These are phyloP conservation scores for Peribatodes rhomboidaria DNA, from an alignment of 2,888 invertebrate species.

Conservation along the genomic window DNA sequence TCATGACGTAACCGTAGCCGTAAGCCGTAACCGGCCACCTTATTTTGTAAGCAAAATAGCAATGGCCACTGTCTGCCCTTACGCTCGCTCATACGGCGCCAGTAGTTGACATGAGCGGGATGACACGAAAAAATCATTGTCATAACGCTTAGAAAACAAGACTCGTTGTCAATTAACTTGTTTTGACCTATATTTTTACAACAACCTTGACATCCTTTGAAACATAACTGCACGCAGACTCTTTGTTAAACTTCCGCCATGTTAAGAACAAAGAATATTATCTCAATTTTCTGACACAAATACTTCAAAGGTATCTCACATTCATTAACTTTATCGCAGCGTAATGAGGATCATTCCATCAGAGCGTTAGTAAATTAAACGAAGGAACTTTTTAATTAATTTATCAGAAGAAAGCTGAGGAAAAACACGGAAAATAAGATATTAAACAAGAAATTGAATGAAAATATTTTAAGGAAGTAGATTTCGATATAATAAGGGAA, in stretches of 20 bases:
- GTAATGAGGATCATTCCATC: conserved; percentile 56
- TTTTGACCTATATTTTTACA: neutral
- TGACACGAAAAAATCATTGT: too few relatives aligned
- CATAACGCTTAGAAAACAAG: too few relatives aligned
- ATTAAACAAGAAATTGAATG: neutral
- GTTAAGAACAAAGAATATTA: conserved; percentile 53
- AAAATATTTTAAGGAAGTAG: neutral
- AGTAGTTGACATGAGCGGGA: too few relatives aligned
- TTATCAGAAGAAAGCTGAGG: conserved; percentile 17
- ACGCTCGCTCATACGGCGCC: too few relatives aligned
- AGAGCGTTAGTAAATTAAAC: conserved; percentile 53
- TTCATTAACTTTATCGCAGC: conserved; percentile 58
- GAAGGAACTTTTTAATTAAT: conserved; percentile 51
- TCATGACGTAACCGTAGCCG: too few relatives aligned
- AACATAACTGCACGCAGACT: neutral
- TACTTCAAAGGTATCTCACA: conserved; percentile 59
- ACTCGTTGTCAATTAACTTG: neutral
- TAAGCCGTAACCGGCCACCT: too few relatives aligned
- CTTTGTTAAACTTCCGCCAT: conserved; percentile 4
- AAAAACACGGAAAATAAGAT: conserved; percentile 7
- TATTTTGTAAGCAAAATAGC: too few relatives aligned
- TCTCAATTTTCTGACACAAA: conserved; percentile 54
- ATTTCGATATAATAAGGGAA: neutral
- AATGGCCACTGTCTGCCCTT: too few relatives aligned
- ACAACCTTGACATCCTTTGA: too few relatives aligned